phyloP scores from a whole-genome alignment of 2,113 vertebrate species.

The Scomber japonicus region DNA sequence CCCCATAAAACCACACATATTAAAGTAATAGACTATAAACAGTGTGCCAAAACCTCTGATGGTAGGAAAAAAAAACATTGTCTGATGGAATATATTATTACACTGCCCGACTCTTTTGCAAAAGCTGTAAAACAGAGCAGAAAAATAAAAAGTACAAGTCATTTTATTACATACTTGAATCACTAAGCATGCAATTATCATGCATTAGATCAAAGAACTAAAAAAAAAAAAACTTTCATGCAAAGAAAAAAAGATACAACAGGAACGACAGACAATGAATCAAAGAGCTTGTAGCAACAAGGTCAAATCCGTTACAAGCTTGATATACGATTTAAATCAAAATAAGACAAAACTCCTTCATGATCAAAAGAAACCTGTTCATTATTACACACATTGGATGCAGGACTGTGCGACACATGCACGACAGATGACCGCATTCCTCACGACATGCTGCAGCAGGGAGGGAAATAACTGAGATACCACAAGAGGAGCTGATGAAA shows the following conservation, averaged over 20 bases:
- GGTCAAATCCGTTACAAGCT: neutral
- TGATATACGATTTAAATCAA: neutral
- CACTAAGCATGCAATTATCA: neutral
- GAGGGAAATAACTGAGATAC: constrained; percentile 51
- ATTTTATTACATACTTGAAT: neutral
- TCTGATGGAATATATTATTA: too few relatives aligned
- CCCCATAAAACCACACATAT: too few relatives aligned
- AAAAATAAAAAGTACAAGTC: neutral
- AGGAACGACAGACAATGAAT: neutral
- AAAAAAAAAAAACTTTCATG: constrained; percentile 10
- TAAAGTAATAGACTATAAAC: neutral
- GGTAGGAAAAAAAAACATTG: neutral
- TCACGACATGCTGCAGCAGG: constrained; percentile 61
- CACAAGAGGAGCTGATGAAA: constrained; percentile 39
- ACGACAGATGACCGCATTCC: constrained; percentile 22
- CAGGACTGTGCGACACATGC: constrained; percentile 50
- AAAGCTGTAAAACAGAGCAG: neutral
- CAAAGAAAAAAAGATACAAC: neutral
- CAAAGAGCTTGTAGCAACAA: too few relatives aligned
- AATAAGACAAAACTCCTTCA: neutral
- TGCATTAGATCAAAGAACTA: neutral
- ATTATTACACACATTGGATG: neutral
- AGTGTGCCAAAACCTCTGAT: neutral
- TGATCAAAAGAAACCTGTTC: neutral
- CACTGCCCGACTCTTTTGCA: neutral